Base-by-base conservation (phyloP, 2,113 vertebrate species). In the Sylvicapra grimmia region DNA sequence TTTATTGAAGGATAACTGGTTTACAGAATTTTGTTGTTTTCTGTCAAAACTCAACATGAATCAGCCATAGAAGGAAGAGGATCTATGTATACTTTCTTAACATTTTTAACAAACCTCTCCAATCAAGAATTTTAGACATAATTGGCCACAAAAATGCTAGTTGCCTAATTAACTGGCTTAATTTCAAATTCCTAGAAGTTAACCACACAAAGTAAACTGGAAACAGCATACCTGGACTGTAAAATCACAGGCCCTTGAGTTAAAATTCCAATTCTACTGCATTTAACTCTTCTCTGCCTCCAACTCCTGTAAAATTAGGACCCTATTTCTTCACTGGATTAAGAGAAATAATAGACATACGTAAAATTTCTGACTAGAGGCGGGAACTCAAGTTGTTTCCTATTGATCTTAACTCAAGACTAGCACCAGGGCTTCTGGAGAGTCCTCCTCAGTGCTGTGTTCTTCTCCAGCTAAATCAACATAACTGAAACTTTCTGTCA, bases 201-300 rank as follows among this genome's bases (percentile, higher is more conserved):
- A 92, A 92, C 25, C 36, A 93, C n/a, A 92, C 3, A 33, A 6
- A 75, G 47, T 86, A 75, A 93, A 92, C 44, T 80, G 15, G 65
- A 72, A 96, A 86, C 16, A 58, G 47, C 85, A 75, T 82, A 63
- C 6, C 2, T 89, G 4, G 47, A 86, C 65, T 63, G 16, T 88
- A 68, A 93, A 92, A 82, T 89, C 63, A 82, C 14, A 90, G 79
- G 68, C 36, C 51, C 68, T 63, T 63, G 44, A 96, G 77, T 92
- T 95, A 92, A 95, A 97, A 94, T 86, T 82, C 88, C 93, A 97
- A 83, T 59, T 91, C 77, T 75, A 23, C 16, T 51, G 44, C 58
- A 90, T n/a, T 92, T 94, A 85, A 89, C 58, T 96, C n/a, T 85
- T 87, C 79, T 95, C 40, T 91, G 18, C 16, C 68, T 94, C 68